Base-by-base conservation (phyloP, 2,888 invertebrate genomes). In the Clivina fossor region DNA sequence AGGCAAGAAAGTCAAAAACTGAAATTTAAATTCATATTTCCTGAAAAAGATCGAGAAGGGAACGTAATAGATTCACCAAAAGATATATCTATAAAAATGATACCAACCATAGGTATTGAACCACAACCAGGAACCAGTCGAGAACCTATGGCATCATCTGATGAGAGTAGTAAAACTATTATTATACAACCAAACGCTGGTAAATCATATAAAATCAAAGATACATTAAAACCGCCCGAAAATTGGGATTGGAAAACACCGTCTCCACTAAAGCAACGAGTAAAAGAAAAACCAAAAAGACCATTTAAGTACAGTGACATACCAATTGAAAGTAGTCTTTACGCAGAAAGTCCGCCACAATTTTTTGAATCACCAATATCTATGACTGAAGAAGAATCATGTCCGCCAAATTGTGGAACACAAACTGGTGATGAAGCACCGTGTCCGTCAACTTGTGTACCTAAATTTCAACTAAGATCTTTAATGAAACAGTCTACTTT, bases 211-310 rank as follows among this genome's bases (percentile, higher is more conserved):
- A 20, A 24, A 11, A 15, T 40, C 7, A n/a, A 4, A 40, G 24
- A 11, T 33, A 33, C 11, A 33, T 7, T 20, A 11, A 40, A n/a
- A 19, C 38, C 38, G 5, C 38, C 38, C 9, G 38, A 38, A 18
- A 38, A 38, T 7, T 38, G 38, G 38, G 22, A n/a, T 16, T 38
- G 38, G 38, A 38, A 38, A 38, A 38, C 38, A 16, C 38, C 38
- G 18, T 38, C 44, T 15, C 44, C 44, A 11, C 15, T 26, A 26
- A 44, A 4, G 15, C 13, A 16, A 1, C 11, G 28, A 30, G 24
- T 30, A n/a, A 2, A 3, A 30, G 13, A 30, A 11, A 30, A 30
- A 30, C 30, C 30, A 30, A 30, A 30, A 11, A 30, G 13, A 30
- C 30, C 30, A 30, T 11, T 11, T 11, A 30, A 30, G 4, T 11